Evolutionary conservation across 2,797 vertebrate species (phyloP).

Genomic region (Microctenopoma steveboyesi): DNA sequence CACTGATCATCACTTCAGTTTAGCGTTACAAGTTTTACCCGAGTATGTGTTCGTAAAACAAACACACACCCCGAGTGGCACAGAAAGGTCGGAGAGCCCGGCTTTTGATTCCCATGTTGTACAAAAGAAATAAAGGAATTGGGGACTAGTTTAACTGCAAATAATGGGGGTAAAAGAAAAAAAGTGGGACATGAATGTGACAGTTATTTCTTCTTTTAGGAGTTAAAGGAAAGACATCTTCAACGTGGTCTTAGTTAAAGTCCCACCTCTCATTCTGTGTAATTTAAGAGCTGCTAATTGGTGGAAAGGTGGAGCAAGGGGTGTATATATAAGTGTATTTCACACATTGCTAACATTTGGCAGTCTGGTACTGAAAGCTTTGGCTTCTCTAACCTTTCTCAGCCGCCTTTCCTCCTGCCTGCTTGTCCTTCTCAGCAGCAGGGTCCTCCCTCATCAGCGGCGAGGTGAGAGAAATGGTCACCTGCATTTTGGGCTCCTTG

Average conservation of each 20-base stretch:
- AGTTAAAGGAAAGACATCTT: conserved; percentile 39
- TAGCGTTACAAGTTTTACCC: conserved; percentile 24
- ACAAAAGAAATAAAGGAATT: conserved; percentile 66
- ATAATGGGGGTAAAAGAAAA: conserved; percentile 59
- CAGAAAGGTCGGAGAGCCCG: conserved; percentile 89
- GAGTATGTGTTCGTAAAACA: conserved; percentile 68
- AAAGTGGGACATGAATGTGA: conserved; percentile 66
- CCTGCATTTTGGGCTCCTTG: conserved; percentile 90
- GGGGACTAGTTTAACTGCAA: conserved; percentile 57
- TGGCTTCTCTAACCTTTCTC: conserved; percentile 89
- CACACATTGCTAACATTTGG: conserved; percentile 76
- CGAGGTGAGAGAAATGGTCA: conserved; percentile 88
- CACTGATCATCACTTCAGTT: conserved; percentile 41
- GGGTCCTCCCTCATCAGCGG: conserved; percentile 89
- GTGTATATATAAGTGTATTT: conserved; percentile 57
- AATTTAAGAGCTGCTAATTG: conserved; percentile 38
- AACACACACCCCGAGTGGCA: conserved; percentile 76
- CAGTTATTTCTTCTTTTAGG: conserved; percentile 47
- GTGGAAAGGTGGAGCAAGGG: conserved; percentile 45
- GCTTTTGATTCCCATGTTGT: conserved; percentile 82
- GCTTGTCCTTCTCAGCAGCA: conserved; percentile 80
- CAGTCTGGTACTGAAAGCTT: conserved; percentile 82
- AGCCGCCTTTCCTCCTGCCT: conserved; percentile 82
- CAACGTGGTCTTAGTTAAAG: conserved; percentile 58
- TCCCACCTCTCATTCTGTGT: conserved; percentile 54